Conservation (phyloP, 2,888 invertebrate genomes). For the Endomychus coccineus region DNA sequence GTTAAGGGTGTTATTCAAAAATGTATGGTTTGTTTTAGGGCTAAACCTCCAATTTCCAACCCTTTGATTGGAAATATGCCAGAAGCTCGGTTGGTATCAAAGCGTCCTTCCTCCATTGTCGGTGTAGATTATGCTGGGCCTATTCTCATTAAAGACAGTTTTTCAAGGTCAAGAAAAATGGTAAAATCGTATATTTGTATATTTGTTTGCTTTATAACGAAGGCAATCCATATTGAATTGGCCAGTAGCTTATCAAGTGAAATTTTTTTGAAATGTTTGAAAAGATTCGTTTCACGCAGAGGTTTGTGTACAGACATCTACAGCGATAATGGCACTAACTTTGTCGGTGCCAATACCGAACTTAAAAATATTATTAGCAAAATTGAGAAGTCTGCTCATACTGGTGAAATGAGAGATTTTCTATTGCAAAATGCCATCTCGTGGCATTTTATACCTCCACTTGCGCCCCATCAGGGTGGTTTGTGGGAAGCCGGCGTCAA, state of each 20-base stretch:
- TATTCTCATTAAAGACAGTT: too few relatives aligned
- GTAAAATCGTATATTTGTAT: too few relatives aligned
- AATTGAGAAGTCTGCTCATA: too few relatives aligned
- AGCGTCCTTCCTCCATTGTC: too few relatives aligned
- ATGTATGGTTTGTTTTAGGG: too few relatives aligned
- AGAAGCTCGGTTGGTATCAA: too few relatives aligned
- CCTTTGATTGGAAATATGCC: too few relatives aligned
- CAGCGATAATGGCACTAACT: slow-evolving; percentile 18
- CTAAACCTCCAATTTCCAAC: too few relatives aligned
- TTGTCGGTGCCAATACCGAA: slow-evolving; percentile 9
- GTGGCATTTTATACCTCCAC: slow-evolving; percentile 14
- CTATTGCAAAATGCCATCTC: neutral
- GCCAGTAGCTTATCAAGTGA: slow-evolving; percentile 14
- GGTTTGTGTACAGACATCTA: slow-evolving; percentile 15
- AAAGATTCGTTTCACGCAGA: slow-evolving; percentile 14
- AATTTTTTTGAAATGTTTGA: slow-evolving; percentile 13
- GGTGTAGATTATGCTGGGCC: too few relatives aligned
- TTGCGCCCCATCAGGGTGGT: slow-evolving; percentile 12
- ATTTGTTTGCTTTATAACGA: slow-evolving; percentile 17
- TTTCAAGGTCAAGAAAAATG: too few relatives aligned
- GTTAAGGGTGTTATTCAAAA: too few relatives aligned
- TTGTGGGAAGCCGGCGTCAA: slow-evolving; percentile 15
- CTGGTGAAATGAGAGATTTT: too few relatives aligned
- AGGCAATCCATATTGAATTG: slow-evolving; percentile 19
- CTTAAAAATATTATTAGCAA: neutral